Evolutionary conservation across 1,140 invertebrate genomes (phyloP).

Genomic region (fruit fly (Drosophila melanogaster)): Release_6_plus_ISO1_MT NC_004354.4:7770501-7771000

Average conservation of each 20-base stretch:
- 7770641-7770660: constrained; percentile 9
- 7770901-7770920: neutral
- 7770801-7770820: neutral
- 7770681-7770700: neutral
- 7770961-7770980: constrained; percentile 53
- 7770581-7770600: constrained; percentile 67
- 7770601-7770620: constrained; percentile 75
- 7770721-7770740: neutral
- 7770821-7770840: constrained; percentile 61
- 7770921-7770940: neutral
- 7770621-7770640: constrained; percentile 67
- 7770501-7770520: constrained; percentile 34
- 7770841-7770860: constrained; percentile 51
- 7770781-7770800: neutral
- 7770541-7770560: constrained; percentile 7
- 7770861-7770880: constrained; percentile 29
- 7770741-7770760: neutral
- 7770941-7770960: constrained; percentile 43
- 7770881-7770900: constrained; percentile 30
- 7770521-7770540: constrained; percentile 53
- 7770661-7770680: constrained; percentile 1
- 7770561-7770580: constrained; percentile 30
- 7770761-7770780: neutral
- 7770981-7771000: neutral
- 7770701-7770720: neutral